Evolutionary conservation across 2,888 invertebrate species (phyloP).

Genomic region (Anticlea derivata): DNA sequence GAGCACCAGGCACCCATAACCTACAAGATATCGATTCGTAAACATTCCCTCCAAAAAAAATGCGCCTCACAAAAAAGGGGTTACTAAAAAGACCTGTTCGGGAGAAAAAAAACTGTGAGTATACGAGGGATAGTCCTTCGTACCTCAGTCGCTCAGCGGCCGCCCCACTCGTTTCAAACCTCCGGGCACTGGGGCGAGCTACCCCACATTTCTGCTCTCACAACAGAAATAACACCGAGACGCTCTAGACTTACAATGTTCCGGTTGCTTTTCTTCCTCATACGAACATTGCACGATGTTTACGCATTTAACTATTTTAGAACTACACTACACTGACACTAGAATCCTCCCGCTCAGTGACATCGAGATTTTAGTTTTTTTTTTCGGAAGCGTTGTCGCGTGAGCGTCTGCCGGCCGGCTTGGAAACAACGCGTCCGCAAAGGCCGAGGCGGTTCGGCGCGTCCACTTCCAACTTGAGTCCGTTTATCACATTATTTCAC

Average conservation of each 20-base stretch:
- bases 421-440: conserved; percentile 41
- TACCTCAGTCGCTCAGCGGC: conserved; percentile 76
- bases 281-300: conserved; percentile 83
- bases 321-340: conserved; percentile 79
- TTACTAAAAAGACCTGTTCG: conserved; percentile 71
- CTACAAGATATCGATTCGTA: conserved; percentile 68
- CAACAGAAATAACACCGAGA: conserved; percentile 69
- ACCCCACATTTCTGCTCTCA: conserved; percentile 73
- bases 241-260: conserved; percentile 80
- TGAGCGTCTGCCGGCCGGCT: conserved; percentile 86
- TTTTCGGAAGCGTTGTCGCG: conserved; percentile 80
- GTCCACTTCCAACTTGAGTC: conserved; percentile 85
- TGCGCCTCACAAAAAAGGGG: conserved; percentile 73
- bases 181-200: conserved; percentile 67
- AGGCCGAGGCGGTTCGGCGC: conserved; percentile 82
- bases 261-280: conserved; percentile 82
- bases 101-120: conserved; percentile 67
- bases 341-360: conserved; percentile 73
- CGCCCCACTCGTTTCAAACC: conserved; percentile 71
- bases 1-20: conserved; percentile 65
- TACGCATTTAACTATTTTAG: conserved; percentile 82
- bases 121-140: conserved; percentile 80
- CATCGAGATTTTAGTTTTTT: conserved; percentile 72
- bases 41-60: conserved; percentile 78
- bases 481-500: conserved; percentile 82